These are phyloP conservation scores for Gallirallus australis DNA, from an alignment of 2,797 vertebrate species.

Conservation along the genomic window DNA sequence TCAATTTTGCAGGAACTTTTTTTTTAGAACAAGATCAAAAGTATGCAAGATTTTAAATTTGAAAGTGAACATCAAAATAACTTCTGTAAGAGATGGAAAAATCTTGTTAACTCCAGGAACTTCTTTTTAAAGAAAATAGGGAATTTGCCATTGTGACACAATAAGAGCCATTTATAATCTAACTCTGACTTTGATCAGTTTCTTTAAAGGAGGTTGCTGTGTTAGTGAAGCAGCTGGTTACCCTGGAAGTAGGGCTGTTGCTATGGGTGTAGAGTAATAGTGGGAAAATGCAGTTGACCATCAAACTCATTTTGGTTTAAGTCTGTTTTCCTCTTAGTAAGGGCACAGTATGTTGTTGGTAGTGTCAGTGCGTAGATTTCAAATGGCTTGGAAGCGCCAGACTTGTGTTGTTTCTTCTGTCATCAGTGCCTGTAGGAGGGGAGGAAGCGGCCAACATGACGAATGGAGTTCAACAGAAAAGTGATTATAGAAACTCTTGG, in stretches of 20 bases:
- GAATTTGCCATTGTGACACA: constrained; percentile 22
- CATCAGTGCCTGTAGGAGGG: constrained; percentile 30
- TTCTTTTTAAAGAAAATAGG: constrained; percentile 49
- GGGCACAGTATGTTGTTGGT: background rate
- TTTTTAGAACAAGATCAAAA: background rate
- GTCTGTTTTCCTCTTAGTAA: constrained; percentile 43
- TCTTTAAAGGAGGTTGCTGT: constrained; percentile 27
- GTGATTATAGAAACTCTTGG: constrained; percentile 49
- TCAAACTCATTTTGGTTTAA: constrained; percentile 18
- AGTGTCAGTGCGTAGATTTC: constrained; percentile 30
- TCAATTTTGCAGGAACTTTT: background rate
- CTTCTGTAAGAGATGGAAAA: constrained; percentile 21
- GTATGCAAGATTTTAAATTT: background rate
- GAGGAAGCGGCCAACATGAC: constrained; percentile 25
- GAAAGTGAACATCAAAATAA: constrained; percentile 12
- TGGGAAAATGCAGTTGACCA: constrained; percentile 41
- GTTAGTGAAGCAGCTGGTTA: constrained; percentile 41
- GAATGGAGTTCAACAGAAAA: constrained; percentile 30
- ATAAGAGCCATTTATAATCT: constrained; percentile 24
- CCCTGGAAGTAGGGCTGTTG: constrained; percentile 5
- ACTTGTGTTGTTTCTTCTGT: constrained; percentile 51
- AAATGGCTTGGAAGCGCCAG: background rate
- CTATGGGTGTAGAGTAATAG: background rate
- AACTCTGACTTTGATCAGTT: constrained; percentile 3
- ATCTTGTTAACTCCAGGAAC: constrained; percentile 7